Evolutionary conservation across 2,888 invertebrate genomes (phyloP).

Genomic region (Aricia artaxerxes): DNA sequence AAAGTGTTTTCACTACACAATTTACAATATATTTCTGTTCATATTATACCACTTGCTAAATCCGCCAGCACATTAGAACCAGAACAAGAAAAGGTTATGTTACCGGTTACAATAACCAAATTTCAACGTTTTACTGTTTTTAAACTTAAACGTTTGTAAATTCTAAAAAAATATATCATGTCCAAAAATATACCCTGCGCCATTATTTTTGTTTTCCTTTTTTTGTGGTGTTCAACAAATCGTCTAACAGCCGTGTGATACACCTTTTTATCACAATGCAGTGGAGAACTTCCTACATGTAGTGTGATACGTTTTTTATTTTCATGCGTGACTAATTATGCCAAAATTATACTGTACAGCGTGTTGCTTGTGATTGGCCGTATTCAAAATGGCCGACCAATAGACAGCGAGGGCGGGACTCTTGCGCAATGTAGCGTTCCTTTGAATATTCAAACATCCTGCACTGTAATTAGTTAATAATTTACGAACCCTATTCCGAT

Average conservation of each 20-base stretch:
- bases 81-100: too few species aligned
- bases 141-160: neutral
- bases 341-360: conserved; percentile 71
- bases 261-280: conserved; percentile 25
- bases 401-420: conserved; percentile 68
- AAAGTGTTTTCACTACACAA: too few species aligned
- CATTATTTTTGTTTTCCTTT: neutral
- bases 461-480: conserved; percentile 25
- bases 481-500: conserved; percentile 24
- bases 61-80: too few species aligned
- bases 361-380: conserved; percentile 62
- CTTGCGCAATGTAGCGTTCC: conserved; percentile 66
- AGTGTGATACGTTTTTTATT: conserved; percentile 44
- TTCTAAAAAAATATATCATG: neutral
- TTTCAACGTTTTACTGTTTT: too few species aligned
- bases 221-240: neutral
- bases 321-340: conserved; percentile 76
- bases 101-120: too few species aligned
- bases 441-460: conserved; percentile 62
- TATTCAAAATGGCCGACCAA: conserved; percentile 67
- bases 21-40: too few species aligned
- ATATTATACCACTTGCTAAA: too few species aligned
- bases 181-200: neutral
- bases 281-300: conserved; percentile 28
- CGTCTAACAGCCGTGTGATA: conserved; percentile 8